Percentiles rank a stretch among this genome's conserved stretches.
Evolutionary conservation across 2,113 vertebrate species (phyloP).

Genomic region (Stegastes partitus): DNA sequence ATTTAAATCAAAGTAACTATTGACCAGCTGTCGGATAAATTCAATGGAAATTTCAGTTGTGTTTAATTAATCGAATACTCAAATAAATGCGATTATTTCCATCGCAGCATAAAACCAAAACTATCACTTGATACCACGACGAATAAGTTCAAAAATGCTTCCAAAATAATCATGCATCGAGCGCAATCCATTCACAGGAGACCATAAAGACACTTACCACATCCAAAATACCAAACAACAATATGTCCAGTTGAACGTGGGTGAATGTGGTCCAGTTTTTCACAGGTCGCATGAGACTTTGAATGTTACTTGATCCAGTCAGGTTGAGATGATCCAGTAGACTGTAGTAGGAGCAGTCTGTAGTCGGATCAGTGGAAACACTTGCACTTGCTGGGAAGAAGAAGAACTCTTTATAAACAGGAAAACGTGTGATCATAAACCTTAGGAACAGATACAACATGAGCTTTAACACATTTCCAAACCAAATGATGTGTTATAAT

Average conservation of each 20-base stretch:
- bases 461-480: neutral
- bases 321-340: constrained; percentile 81
- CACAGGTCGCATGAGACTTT: constrained; percentile 79
- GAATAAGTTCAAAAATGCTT: too few relatives aligned
- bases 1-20: too few relatives aligned
- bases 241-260: constrained; percentile 66
- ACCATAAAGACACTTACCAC: constrained; percentile 65
- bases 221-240: constrained; percentile 78
- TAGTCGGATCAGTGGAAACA: constrained; percentile 7
- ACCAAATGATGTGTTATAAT: rapidly evolving
- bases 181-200: too few relatives aligned
- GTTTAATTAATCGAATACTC: too few relatives aligned
- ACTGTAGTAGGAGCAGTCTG: constrained; percentile 81
- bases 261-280: constrained; percentile 59
- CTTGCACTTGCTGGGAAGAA: neutral
- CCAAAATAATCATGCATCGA: too few relatives aligned
- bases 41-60: too few relatives aligned
- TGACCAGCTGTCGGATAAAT: too few relatives aligned
- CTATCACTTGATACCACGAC: too few relatives aligned
- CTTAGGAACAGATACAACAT: too few relatives aligned
- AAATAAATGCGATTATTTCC: too few relatives aligned
- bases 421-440: neutral
- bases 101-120: too few relatives aligned
- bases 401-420: rapidly evolving
- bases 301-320: constrained; percentile 49